phyloP scores from a whole-genome alignment of 2,113 vertebrate species.

The Ceyx melanurus region DNA sequence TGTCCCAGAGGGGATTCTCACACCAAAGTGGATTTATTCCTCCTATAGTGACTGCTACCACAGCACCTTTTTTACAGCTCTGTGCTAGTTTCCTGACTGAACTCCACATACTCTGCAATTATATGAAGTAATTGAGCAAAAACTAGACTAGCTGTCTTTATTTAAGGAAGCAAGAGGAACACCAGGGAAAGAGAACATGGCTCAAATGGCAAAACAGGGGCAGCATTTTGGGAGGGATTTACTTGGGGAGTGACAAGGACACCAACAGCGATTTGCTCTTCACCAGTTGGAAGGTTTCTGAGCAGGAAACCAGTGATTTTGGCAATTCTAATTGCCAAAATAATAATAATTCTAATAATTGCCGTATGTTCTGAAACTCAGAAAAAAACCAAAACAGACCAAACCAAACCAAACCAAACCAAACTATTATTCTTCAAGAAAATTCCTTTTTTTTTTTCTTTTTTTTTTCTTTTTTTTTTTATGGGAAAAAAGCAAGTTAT shows the following conservation, averaged over 20 bases:
- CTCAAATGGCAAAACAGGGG: rapidly evolving
- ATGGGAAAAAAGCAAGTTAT: background rate
- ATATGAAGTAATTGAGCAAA: background rate
- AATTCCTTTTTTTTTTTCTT: background rate
- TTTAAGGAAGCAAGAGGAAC: background rate
- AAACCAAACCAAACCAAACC: background rate
- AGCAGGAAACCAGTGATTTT: background rate
- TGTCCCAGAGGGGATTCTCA: background rate
- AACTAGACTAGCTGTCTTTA: background rate
- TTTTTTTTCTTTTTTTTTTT: too few species aligned
- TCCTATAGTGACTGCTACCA: background rate
- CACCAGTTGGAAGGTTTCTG: background rate
- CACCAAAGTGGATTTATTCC: constrained; percentile 6
- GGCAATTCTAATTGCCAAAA: background rate
- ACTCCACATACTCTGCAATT: background rate
- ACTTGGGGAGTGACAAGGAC: background rate
- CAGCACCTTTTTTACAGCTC: background rate
- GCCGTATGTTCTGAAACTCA: background rate
- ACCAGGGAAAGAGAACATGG: rapidly evolving
- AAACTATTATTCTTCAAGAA: background rate
- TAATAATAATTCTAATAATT: too few species aligned
- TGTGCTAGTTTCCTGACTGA: background rate
- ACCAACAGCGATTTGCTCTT: background rate
- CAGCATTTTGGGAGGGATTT: background rate
- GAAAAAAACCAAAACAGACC: background rate